phyloP scores from a whole-genome alignment of 92 coral and sea anemone genomes.

The Montipora capitata region DNA sequence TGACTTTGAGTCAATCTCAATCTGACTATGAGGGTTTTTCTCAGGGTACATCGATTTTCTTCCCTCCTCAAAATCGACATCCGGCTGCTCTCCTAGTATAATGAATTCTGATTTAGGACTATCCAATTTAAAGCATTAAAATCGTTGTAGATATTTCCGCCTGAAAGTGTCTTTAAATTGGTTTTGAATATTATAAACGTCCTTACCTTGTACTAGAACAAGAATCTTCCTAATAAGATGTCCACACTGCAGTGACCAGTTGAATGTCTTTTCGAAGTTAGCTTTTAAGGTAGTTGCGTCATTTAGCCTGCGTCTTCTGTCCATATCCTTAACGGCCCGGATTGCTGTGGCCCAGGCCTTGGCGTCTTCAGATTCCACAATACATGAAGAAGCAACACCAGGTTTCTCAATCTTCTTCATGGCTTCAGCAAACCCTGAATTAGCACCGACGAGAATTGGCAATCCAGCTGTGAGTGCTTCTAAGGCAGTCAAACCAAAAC shows the following conservation, averaged over 20 bases:
- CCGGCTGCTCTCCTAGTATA: too few species aligned
- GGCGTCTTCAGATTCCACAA: slow-evolving; percentile 22
- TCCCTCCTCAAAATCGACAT: too few species aligned
- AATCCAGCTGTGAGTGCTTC: slow-evolving; percentile 54
- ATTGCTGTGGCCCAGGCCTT: slow-evolving; percentile 38
- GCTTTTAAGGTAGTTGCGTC: slow-evolving; percentile 4
- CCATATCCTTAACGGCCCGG: slow-evolving; percentile 6
- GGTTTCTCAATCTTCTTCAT: background rate
- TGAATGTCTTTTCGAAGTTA: background rate
- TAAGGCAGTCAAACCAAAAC: slow-evolving; percentile 47
- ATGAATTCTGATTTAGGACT: too few species aligned
- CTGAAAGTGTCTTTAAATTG: too few species aligned
- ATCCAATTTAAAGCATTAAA: too few species aligned
- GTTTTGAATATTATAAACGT: background rate
- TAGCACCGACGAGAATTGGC: slow-evolving; percentile 30
- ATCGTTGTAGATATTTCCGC: too few species aligned
- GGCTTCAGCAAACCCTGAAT: slow-evolving; percentile 53
- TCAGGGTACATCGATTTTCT: too few species aligned
- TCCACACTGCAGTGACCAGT: slow-evolving; percentile 21
- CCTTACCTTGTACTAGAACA: slow-evolving; percentile 3
- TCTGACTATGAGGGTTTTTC: too few species aligned
- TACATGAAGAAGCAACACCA: slow-evolving; percentile 20
- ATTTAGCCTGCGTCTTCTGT: background rate
- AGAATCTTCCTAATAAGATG: background rate
- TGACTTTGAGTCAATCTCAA: too few species aligned